Base-by-base conservation (phyloP, 2,113 vertebrate species). In the Megaceryle maxima region DNA sequence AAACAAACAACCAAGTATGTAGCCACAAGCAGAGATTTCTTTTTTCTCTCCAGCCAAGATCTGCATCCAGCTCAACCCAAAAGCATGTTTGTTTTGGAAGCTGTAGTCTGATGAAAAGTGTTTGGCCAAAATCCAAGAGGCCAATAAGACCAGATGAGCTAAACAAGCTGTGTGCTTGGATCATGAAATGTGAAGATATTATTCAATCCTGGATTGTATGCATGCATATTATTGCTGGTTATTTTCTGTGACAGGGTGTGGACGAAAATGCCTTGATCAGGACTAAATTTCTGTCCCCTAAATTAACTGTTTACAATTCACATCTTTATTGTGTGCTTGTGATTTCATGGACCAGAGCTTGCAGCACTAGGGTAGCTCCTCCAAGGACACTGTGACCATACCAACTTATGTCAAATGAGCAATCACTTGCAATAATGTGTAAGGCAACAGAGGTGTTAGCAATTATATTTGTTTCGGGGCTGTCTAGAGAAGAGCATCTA, bases 1-100 rank as follows among this genome's bases (percentile, higher is more conserved):
- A 90, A 85, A 10, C 60, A 94, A 94, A 13, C 83, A 95, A 60
- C 66, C 41, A 92, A 95, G 48, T 62, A 77, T 66, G 67, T 74
- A 94, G 59, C 72, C 70, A 93, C 84, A 80, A 88, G 70, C 3
- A 0, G 78, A 91, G 84, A 85, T 77, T 70, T 85, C 79, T 95
- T 95, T 69, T 68, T 94, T 76, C 84, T 95, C 50, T 83, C 37
- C 82, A 88, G 90, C 78, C 87, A 95, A 95, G 37, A 6, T 73
- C 57, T 90, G 81, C 50, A 91, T 88, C 78, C 48, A 90, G 67
- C 84, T 95, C 82, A 96, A 67, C 59, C 75, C 53, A 57, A 95
- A 96, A 91, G 82, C 64, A 89, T 96, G 91, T 96, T 96, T 97
- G 50, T 66, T 94, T 96, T 96, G 94, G 91, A 97, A 96, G 82